A percentile compares a stretch with the other conserved stretches of the same genome.
phyloP scores from a whole-genome alignment of 2,888 invertebrate genomes.

The Maniola hyperantus region DNA sequence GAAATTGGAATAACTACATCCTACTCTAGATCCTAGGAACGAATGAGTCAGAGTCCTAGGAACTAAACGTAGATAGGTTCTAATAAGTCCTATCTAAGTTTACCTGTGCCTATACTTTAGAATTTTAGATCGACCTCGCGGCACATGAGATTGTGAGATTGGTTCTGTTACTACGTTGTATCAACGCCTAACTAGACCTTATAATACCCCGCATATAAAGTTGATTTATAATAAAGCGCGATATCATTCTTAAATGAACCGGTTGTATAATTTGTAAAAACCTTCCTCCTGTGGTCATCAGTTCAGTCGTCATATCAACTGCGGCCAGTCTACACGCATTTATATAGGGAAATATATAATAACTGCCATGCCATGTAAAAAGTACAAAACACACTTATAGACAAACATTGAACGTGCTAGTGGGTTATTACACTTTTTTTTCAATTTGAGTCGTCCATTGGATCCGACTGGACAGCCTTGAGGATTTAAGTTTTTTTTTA shows the following conservation, averaged over 20 bases:
- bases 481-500: slow-evolving; percentile 44
- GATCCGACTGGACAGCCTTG: slow-evolving; percentile 34
- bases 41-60: too few species aligned
- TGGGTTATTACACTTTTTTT: slow-evolving; percentile 9
- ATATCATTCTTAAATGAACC: slow-evolving; percentile 49
- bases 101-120: too few species aligned
- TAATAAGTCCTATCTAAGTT: too few species aligned
- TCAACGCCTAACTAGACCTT: neutral
- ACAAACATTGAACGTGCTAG: slow-evolving; percentile 9
- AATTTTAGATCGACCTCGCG: neutral
- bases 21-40: too few species aligned
- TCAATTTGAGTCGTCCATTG: slow-evolving; percentile 8
- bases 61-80: too few species aligned
- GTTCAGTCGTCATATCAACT: slow-evolving; percentile 47
- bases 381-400: neutral
- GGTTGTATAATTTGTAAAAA: slow-evolving; percentile 45
- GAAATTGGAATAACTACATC: too few species aligned
- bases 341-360: slow-evolving; percentile 11
- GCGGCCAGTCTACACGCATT: slow-evolving; percentile 43
- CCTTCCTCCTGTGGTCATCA: slow-evolving; percentile 40
- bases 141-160: neutral
- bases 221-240: slow-evolving; percentile 31
- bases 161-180: neutral
- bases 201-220: slow-evolving; percentile 14
- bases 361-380: slow-evolving; percentile 10